Evolutionary conservation across 2,888 invertebrate species (phyloP).

Genomic region (Monoplex corrugatus): DNA sequence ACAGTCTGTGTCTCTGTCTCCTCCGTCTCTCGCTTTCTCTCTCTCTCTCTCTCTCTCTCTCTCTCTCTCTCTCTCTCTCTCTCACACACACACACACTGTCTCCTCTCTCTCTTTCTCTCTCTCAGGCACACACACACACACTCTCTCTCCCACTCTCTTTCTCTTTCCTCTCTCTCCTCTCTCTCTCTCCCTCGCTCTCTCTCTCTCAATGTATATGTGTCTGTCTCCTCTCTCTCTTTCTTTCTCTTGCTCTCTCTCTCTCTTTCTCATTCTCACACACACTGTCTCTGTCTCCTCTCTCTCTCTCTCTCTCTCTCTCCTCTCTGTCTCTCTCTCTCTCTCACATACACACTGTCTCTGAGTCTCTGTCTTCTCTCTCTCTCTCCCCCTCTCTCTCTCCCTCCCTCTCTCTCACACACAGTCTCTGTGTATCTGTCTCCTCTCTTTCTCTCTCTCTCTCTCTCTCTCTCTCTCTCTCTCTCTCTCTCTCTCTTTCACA

Average conservation of each 20-base stretch:
- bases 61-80: too few species aligned
- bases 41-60: too few species aligned
- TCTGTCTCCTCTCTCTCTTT: neutral
- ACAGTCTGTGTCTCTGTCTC: too few species aligned
- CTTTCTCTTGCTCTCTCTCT: neutral
- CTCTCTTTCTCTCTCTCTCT: neutral
- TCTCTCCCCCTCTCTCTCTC: neutral
- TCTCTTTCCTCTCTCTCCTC: neutral
- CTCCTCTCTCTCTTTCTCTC: too few species aligned
- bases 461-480: neutral
- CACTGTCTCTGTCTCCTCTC: constrained; percentile 35
- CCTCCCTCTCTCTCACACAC: neutral
- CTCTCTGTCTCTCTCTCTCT: constrained; percentile 31
- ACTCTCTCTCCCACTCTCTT: neutral
- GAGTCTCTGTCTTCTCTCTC: constrained; percentile 25
- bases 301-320: neutral
- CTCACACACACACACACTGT: too few species aligned
- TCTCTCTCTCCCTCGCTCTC: neutral
- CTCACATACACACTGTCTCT: constrained; percentile 8
- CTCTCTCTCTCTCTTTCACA: constrained; percentile 2
- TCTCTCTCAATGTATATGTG: neutral
- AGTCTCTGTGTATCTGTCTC: neutral
- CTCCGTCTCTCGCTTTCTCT: too few species aligned
- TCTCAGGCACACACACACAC: too few species aligned
- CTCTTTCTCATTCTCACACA: constrained; percentile 26